These are phyloP conservation scores for Eupithecia exiguata DNA, from an alignment of 2,888 invertebrate species.

Conservation along the genomic window DNA sequence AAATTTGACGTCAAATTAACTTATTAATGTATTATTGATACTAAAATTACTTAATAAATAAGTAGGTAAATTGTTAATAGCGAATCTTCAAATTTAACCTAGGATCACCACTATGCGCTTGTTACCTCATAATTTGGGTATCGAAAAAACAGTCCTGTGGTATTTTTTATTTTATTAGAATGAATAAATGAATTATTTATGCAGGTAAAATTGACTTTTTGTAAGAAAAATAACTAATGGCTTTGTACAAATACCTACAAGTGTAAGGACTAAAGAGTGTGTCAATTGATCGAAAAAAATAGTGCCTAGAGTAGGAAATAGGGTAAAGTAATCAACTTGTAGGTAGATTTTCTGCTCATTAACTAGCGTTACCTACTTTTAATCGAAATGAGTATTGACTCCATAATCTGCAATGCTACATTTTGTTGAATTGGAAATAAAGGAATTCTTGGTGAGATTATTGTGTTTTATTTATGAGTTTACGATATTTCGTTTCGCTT, in stretches of 20 bases:
- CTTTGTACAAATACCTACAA: slow-evolving; percentile 30
- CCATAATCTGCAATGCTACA: slow-evolving; percentile 25
- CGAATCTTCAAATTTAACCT: background rate
- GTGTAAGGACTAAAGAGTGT: slow-evolving; percentile 49
- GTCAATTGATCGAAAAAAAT: slow-evolving; percentile 79
- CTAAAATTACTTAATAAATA: background rate
- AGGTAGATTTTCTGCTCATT: slow-evolving; percentile 54
- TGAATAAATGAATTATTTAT: too few relatives aligned
- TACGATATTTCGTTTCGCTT: background rate
- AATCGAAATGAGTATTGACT: slow-evolving; percentile 8
- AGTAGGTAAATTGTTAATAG: background rate
- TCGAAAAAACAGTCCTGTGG: background rate
- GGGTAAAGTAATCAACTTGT: slow-evolving; percentile 22
- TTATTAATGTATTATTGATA: background rate
- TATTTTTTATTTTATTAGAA: too few relatives aligned
- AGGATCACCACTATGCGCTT: background rate
- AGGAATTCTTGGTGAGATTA: slow-evolving; percentile 34
- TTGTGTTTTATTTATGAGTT: slow-evolving; percentile 10
- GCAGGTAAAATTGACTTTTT: slow-evolving; percentile 20
- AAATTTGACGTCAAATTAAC: slow-evolving; percentile 53
- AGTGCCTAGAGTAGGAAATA: slow-evolving; percentile 75
- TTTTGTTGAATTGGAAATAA: slow-evolving; percentile 52
- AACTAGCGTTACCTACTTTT: slow-evolving; percentile 9
- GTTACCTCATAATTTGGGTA: background rate
- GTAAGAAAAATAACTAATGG: slow-evolving; percentile 22